Evolutionary conservation across 2,797 vertebrate genomes (phyloP).

Genomic region (Lepus townsendii): DNA sequence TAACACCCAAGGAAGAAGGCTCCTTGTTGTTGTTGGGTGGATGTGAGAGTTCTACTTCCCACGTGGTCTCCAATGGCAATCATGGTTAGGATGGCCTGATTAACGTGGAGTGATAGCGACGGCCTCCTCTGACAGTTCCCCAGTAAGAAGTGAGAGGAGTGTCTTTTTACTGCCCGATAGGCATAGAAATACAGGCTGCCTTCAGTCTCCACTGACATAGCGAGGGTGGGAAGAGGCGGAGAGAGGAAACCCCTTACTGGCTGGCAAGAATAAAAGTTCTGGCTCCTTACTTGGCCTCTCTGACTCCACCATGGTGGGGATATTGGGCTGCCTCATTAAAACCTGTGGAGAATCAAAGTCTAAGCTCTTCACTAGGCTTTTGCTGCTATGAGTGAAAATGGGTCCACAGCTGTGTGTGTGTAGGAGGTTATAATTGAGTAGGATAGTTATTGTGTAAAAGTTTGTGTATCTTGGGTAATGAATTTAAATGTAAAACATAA

Average conservation of each 20-base stretch:
- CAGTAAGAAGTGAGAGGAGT: not conserved
- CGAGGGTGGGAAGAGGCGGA: not conserved
- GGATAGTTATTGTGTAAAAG: not conserved
- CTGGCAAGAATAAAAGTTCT: not conserved
- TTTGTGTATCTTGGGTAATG: not conserved
- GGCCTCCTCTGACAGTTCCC: not conserved
- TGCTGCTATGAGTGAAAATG: not conserved
- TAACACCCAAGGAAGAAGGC: not conserved
- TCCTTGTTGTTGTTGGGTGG: not conserved
- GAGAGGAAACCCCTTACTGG: not conserved
- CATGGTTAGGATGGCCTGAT: not conserved
- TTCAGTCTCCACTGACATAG: not conserved
- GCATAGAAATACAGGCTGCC: not conserved
- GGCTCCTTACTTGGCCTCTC: not conserved
- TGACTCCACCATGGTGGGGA: rapidly evolving
- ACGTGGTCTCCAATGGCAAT: not conserved
- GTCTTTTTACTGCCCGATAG: not conserved
- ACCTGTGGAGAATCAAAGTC: not conserved
- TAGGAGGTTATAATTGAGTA: not conserved
- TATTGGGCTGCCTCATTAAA: not conserved
- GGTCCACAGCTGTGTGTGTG: not conserved
- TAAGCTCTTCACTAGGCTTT: not conserved
- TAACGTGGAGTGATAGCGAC: not conserved
- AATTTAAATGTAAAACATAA: constrained; percentile 46
- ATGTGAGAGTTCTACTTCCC: not conserved